phyloP scores from a whole-genome alignment of 2,113 vertebrate species.

The Hiodon tergisus region DNA sequence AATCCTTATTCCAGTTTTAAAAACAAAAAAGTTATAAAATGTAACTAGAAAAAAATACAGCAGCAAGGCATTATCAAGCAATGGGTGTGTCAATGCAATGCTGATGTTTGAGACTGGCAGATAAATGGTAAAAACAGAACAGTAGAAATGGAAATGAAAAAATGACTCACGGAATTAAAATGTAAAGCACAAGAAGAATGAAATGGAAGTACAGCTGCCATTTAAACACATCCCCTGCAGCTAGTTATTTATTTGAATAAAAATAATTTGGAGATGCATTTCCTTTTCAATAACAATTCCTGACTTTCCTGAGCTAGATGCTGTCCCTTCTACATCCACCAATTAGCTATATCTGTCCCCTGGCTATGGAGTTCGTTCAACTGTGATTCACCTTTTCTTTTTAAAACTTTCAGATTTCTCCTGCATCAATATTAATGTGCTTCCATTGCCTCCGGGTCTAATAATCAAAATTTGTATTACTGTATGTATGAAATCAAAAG shows the following conservation, averaged over 20 bases:
- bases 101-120: no score
- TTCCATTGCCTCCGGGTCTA: slow-evolving; percentile 12
- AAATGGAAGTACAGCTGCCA: background rate
- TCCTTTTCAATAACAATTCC: background rate
- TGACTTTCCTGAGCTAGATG: background rate
- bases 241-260: background rate
- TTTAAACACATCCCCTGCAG: slow-evolving; percentile 3
- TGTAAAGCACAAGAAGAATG: background rate
- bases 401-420: slow-evolving; percentile 11
- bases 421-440: slow-evolving; percentile 20
- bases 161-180: background rate
- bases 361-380: slow-evolving; percentile 3
- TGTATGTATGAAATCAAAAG: background rate
- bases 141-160: no score
- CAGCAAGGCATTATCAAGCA: no score
- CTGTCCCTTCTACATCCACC: slow-evolving; percentile 13
- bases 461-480: slow-evolving; percentile 17
- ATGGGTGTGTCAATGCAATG: no score
- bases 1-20: background rate
- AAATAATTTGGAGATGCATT: background rate
- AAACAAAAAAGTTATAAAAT: background rate
- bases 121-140: no score
- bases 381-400: slow-evolving; percentile 17
- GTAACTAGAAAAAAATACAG: background rate
- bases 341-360: slow-evolving; percentile 24